Percentiles rank a stretch among this genome's conserved stretches.
These are phyloP conservation scores for Formica selysi DNA, from an alignment of 1,140 invertebrate species.

Conservation along the genomic window DNA sequence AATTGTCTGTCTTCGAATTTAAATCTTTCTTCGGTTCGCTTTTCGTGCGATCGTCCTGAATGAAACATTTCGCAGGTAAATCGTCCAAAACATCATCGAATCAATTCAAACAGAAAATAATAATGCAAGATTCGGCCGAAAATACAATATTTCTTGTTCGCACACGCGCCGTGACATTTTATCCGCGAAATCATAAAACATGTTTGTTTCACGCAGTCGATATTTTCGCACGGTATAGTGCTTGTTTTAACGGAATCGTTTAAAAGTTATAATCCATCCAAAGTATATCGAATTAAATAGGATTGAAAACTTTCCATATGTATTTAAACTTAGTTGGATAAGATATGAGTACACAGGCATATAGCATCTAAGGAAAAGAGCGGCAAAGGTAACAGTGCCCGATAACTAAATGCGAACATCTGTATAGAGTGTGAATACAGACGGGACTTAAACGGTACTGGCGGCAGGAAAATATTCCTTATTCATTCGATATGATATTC, in stretches of 20 bases:
- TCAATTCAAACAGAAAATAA: background rate
- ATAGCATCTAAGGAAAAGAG: conserved; percentile 32
- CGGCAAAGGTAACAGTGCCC: conserved; percentile 41
- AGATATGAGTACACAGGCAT: background rate
- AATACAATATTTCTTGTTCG: background rate
- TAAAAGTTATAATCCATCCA: conserved; percentile 40
- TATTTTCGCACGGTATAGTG: conserved; percentile 34
- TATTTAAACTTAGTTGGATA: background rate
- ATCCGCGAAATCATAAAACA: background rate
- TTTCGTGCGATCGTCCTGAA: background rate
- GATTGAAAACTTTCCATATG: conserved; percentile 4
- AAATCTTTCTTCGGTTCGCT: conserved; percentile 22
- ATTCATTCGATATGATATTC: conserved; percentile 30
- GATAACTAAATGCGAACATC: conserved; percentile 48
- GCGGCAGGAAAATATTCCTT: conserved; percentile 17
- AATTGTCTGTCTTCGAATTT: background rate
- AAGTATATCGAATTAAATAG: conserved; percentile 13
- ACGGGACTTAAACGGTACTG: conserved; percentile 50
- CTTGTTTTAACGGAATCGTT: conserved; percentile 34
- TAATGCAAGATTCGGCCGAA: background rate
- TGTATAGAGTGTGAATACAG: conserved; percentile 38
- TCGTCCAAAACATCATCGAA: background rate
- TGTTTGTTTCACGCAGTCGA: background rate
- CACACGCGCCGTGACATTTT: background rate
- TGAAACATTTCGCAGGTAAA: conserved; percentile 31